Evolutionary conservation across 2,888 invertebrate genomes (phyloP).

Genomic region (Galeopsomyia nigrocyanea): DNA sequence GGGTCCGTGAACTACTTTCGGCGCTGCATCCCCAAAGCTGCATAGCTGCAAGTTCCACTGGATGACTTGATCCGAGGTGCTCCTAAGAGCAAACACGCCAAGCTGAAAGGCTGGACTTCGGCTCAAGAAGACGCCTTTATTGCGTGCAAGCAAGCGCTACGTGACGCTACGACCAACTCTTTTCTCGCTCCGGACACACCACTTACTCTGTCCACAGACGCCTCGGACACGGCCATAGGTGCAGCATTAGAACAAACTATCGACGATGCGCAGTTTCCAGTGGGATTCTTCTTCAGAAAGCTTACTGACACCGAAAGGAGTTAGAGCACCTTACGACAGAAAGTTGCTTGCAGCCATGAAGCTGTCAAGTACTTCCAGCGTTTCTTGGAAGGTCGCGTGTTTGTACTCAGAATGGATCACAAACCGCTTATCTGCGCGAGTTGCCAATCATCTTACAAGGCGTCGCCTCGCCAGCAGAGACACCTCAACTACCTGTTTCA

Average conservation of each 20-base stretch:
- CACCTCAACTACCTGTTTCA: neutral
- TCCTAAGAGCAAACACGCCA: neutral
- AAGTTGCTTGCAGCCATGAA: neutral
- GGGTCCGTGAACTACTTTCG: neutral
- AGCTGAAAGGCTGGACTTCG: neutral
- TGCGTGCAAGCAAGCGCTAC: neutral
- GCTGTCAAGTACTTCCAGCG: neutral
- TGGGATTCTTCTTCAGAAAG: neutral
- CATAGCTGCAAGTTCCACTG: neutral
- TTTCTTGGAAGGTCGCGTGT: neutral
- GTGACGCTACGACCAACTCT: no score
- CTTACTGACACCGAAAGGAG: neutral
- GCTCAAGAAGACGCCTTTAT: neutral
- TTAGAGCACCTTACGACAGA: neutral
- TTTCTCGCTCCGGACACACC: neutral
- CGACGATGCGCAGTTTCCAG: neutral
- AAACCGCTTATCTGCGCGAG: neutral
- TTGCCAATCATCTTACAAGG: neutral
- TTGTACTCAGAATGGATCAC: neutral
- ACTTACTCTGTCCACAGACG: neutral
- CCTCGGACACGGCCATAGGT: neutral
- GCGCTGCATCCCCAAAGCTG: neutral
- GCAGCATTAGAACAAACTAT: neutral
- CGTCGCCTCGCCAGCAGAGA: neutral
- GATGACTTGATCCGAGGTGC: neutral